Evolutionary conservation across 1,140 invertebrate genomes (phyloP).

Genomic region (Microvelia longipes): DNA sequence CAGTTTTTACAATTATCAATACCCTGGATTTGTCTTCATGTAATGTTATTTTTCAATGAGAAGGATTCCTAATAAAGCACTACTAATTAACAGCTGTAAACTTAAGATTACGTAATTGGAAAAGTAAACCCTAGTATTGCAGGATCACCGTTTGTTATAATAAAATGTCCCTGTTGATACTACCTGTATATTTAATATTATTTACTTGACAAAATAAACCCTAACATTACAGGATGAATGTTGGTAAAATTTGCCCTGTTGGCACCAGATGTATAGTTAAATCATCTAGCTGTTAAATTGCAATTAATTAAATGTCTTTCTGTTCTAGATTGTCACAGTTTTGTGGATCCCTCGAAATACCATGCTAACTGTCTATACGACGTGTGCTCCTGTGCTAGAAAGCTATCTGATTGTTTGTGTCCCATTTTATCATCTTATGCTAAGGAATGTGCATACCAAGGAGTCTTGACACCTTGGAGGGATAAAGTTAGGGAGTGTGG

Average conservation of each 20-base stretch:
- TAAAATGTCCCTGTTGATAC: too few species aligned
- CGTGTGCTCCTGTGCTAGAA: conserved; percentile 54
- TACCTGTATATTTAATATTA: too few species aligned
- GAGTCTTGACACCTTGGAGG: conserved; percentile 58
- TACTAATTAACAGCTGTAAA: too few species aligned
- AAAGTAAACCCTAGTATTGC: too few species aligned
- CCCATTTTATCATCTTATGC: conserved; percentile 65
- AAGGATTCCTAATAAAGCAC: too few species aligned
- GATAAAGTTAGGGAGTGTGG: conserved; percentile 59
- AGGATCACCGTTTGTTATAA: too few species aligned
- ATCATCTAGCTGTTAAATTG: too few species aligned
- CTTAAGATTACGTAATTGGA: too few species aligned
- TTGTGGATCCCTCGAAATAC: conserved; percentile 59
- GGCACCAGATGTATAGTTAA: neutral
- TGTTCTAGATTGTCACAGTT: conserved; percentile 53
- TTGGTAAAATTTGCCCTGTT: neutral
- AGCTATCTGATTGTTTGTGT: conserved; percentile 50
- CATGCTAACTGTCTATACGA: conserved; percentile 73
- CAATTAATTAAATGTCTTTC: neutral
- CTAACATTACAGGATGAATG: neutral
- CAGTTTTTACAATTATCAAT: too few species aligned
- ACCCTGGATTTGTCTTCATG: too few species aligned
- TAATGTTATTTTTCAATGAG: too few species aligned
- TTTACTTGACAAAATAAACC: too few species aligned
- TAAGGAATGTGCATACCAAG: conserved; percentile 53